These are phyloP conservation scores for Muntiacus reevesi DNA, from an alignment of 2,113 vertebrate genomes.

Conservation along the genomic window DNA sequence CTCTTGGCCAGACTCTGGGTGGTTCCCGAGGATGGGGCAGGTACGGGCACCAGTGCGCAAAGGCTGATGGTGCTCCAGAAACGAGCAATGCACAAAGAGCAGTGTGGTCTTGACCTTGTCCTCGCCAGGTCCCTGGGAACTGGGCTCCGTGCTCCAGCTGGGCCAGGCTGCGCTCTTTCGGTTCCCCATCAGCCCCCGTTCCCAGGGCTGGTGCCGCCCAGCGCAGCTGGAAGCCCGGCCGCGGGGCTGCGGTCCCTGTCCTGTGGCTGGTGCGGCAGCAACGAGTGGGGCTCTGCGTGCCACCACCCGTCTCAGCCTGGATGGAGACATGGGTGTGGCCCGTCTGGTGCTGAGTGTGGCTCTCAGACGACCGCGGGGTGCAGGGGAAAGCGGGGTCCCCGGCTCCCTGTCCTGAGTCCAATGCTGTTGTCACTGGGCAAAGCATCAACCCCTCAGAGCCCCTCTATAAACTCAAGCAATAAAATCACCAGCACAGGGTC, in stretches of 20 bases:
- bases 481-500: too few relatives aligned
- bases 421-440: neutral
- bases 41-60: accelerated
- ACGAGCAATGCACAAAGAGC: accelerated
- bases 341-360: neutral
- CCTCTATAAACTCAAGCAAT: accelerated
- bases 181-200: conserved; percentile 3
- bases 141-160: neutral
- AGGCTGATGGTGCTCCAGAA: neutral
- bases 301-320: neutral
- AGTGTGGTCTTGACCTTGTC: neutral
- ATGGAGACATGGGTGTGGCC: neutral
- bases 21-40: neutral
- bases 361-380: neutral
- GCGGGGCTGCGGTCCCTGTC: neutral
- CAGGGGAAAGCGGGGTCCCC: accelerated
- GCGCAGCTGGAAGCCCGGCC: neutral
- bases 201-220: neutral
- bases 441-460: neutral
- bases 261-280: neutral
- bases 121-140: neutral
- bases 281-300: neutral
- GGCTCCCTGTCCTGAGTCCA: neutral
- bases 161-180: neutral
- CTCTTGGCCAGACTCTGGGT: neutral